These are phyloP conservation scores for Metallyticus violacea DNA, from an alignment of 2,888 invertebrate species.

Conservation along the genomic window DNA sequence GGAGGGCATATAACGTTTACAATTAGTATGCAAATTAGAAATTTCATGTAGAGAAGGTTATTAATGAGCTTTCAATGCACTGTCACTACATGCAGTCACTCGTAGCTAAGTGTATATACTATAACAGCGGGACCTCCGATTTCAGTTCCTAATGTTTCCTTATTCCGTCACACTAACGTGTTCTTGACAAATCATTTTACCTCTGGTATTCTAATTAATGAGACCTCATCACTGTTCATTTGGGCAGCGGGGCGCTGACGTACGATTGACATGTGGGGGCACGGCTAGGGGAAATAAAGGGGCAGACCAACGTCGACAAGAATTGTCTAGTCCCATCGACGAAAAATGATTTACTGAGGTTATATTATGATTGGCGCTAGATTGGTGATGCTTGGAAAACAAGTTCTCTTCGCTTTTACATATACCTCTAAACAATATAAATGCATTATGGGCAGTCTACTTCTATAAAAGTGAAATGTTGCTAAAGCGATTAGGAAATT, in stretches of 20 bases:
- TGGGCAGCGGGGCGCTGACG: neutral
- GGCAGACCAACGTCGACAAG: neutral
- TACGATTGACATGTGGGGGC: neutral
- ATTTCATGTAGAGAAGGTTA: conserved; percentile 18
- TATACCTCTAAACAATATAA: no score
- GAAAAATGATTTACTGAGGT: no score
- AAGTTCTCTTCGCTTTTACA: neutral
- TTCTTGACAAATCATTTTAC: conserved; percentile 21
- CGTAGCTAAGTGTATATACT: neutral
- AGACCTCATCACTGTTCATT: neutral
- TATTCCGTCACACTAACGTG: neutral
- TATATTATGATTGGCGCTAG: neutral
- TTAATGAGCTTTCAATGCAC: conserved; percentile 27
- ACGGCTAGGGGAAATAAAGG: no score
- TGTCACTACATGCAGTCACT: conserved; percentile 7
- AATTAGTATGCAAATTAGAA: conserved; percentile 29
- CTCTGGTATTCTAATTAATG: conserved; percentile 16
- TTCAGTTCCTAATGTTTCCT: neutral
- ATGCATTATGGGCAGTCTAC: no score
- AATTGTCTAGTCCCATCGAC: neutral
- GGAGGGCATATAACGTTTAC: conserved; percentile 9
- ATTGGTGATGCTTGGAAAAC: neutral
- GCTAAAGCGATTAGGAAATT: no score
- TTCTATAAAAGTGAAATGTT: no score
- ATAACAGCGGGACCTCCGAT: neutral